A percentile compares a stretch with the other conserved stretches of the same genome.
Evolutionary conservation across 1,140 invertebrate species (phyloP).

Genomic region (Zaprionus taronus): DNA sequence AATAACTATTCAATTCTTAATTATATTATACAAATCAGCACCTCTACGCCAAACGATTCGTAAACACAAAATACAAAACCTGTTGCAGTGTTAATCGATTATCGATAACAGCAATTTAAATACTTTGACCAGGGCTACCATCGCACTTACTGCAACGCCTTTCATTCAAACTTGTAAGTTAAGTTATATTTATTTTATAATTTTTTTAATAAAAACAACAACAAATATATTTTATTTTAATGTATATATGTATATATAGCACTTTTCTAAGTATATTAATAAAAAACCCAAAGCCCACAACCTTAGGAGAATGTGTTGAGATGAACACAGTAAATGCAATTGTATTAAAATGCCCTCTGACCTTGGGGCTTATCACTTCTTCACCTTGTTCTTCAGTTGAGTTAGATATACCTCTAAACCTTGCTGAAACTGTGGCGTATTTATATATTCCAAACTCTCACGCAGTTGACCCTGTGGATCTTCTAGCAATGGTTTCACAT

Average conservation of each 20-base stretch:
- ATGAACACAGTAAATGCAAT: constrained; percentile 33
- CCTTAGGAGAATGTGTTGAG: constrained; percentile 14
- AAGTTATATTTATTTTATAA: not conserved
- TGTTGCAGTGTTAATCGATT: constrained; percentile 8
- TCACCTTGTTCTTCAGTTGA: constrained; percentile 86
- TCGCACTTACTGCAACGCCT: not conserved
- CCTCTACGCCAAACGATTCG: not conserved
- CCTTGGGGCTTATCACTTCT: constrained; percentile 3
- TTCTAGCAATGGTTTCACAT: constrained; percentile 86
- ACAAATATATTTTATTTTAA: not conserved
- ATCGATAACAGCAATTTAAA: not conserved
- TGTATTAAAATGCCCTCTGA: not conserved
- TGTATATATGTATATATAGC: not conserved
- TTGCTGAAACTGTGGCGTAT: constrained; percentile 88
- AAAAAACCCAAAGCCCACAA: not conserved
- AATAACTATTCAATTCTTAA: not conserved
- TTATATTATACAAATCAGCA: not conserved
- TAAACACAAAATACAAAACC: constrained; percentile 7
- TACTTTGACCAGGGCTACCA: not conserved
- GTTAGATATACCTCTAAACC: constrained; percentile 89
- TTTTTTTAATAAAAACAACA: not conserved
- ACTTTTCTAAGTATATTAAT: not conserved
- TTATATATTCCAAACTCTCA: constrained; percentile 86
- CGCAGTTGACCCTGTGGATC: constrained; percentile 87
- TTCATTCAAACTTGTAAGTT: not conserved